A percentile compares a stretch with the other conserved stretches of the same genome.
Conservation (phyloP, 2,113 vertebrate species). For the Edolisoma coerulescens region DNA sequence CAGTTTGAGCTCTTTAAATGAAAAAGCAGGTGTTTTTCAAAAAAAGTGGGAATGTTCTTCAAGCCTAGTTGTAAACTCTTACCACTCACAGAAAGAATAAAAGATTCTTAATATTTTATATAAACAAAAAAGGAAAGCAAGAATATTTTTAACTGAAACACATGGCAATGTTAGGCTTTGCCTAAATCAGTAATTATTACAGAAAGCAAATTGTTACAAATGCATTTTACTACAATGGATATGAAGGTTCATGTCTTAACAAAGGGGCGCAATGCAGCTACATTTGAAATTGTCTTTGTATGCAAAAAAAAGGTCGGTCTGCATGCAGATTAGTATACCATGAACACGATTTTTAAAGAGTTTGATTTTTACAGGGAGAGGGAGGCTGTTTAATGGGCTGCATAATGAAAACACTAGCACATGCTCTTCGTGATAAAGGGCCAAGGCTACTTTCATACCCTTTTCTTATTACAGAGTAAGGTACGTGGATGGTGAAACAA, state of each 20-base stretch:
- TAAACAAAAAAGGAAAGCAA: neutral
- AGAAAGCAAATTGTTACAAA: neutral
- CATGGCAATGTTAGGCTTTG: neutral
- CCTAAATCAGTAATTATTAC: neutral
- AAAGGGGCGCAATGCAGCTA: neutral
- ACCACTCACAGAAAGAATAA: neutral
- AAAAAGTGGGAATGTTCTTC: constrained; percentile 5
- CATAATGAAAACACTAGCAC: neutral
- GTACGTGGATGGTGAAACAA: neutral
- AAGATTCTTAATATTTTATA: neutral
- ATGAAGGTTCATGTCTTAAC: neutral
- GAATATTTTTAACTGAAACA: neutral
- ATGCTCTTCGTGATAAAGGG: neutral
- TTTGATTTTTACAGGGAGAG: neutral
- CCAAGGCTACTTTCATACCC: neutral
- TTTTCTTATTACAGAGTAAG: neutral
- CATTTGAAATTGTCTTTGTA: neutral
- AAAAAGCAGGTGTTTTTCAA: constrained; percentile 55
- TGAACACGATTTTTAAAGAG: neutral
- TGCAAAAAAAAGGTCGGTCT: neutral
- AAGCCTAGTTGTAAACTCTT: constrained; percentile 26
- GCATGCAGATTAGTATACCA: neutral
- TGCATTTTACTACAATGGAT: neutral
- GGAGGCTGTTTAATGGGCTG: neutral
- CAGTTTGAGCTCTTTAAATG: constrained; percentile 45